Percentiles rank a stretch among this genome's conserved stretches.
These are phyloP conservation scores for Hemiprocne comata DNA, from an alignment of 2,113 vertebrate genomes.

Conservation along the genomic window DNA sequence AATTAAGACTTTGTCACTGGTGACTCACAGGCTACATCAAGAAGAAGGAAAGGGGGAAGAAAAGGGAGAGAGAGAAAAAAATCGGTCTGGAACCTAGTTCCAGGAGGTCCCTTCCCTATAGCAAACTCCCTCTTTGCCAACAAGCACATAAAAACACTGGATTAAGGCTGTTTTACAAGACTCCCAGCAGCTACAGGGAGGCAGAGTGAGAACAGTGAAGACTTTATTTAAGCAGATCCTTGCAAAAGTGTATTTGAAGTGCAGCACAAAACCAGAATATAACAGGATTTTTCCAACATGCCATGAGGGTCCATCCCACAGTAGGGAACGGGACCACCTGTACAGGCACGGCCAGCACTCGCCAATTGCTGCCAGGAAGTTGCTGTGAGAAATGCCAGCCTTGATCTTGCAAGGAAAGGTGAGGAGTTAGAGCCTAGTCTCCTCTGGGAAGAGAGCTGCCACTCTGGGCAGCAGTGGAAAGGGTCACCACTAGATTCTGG, in stretches of 20 bases:
- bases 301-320: fast-evolving
- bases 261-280: too few relatives aligned
- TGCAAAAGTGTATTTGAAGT: neutral
- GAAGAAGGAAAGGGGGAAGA: neutral
- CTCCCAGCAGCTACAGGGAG: neutral
- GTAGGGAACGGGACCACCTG: neutral
- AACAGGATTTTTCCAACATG: neutral
- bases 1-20: conserved; percentile 26
- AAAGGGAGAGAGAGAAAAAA: neutral
- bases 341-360: fast-evolving
- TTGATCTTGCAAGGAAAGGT: neutral
- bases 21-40: conserved; percentile 37
- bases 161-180: neutral
- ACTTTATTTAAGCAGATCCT: neutral
- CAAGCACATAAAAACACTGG: neutral
- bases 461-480: too few relatives aligned
- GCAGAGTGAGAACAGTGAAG: neutral
- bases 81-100: neutral
- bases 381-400: neutral
- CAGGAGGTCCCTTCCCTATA: neutral
- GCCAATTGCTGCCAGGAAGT: neutral
- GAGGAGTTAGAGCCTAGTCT: neutral
- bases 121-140: neutral
- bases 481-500: neutral
- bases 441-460: neutral